Evolutionary conservation across 2,113 vertebrate genomes (phyloP), one percentile per base, ranked within the genome.

Genomic region (Hippocampus guttulatus): DNA sequence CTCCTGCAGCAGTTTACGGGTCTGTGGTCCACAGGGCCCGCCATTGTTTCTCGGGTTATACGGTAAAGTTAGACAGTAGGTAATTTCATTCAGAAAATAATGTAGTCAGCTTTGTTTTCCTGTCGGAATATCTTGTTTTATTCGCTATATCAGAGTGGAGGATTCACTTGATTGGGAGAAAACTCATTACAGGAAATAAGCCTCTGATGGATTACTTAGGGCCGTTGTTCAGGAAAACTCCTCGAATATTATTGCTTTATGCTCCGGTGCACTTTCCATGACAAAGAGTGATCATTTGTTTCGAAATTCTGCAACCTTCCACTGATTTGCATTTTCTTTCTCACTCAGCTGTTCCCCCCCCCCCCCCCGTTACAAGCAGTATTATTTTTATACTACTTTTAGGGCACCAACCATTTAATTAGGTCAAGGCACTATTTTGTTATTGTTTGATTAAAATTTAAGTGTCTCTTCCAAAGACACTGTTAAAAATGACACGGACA

Each of bases 111-210:
- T 81, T 55, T 73, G 79, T 87, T 85, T 74, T 76, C 69, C 75
- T 72, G 76, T 66, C 71, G 75, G 70, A 78, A 81, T 74, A 81
- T 87, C 83, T 82, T 76, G 74, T 85, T 85, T 86, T 70, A 83
- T 87, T 86, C 85, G 62, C 61, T 74, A 64, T 82, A 81, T 87
- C 81, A 67, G 69, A 84, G 87, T 76, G 64, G 66, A 79, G 84
- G 86, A 81, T 88, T 88, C 86, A 83, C 77, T 83, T 79, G 84
- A 90, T 89, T 89, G 81, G 74, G 69, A 74, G 84, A 89, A 64
- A 91, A 87, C 72, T 90, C 84, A 91, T 91, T 87, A 90, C 75
- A 51, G 75, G 89, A 88, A 87, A 89, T 85, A 87, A 85, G 85
- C 70, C 74, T 88, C 86, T 90, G 88, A 90, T 92, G 85, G 87